Percentiles rank a stretch among this genome's conserved stretches.
Evolutionary conservation across 2,113 vertebrate species (phyloP).

Genomic region (Isichthys henryi): DNA sequence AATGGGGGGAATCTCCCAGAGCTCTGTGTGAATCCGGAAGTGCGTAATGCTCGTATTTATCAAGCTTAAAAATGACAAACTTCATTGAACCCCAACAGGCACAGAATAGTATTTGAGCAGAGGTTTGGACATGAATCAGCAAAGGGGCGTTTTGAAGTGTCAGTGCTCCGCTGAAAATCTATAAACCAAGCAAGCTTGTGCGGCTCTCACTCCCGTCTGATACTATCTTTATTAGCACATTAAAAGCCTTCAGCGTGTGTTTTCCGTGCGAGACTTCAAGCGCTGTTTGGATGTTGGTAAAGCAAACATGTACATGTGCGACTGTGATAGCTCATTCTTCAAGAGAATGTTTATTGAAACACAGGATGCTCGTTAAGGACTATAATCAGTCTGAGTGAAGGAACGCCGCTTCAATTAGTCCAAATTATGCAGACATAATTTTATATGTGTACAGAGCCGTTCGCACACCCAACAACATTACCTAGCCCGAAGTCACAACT

Average conservation of each 20-base stretch:
- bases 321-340: background rate
- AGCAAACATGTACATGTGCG: background rate
- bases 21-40: background rate
- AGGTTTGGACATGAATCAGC: background rate
- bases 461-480: background rate
- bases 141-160: background rate
- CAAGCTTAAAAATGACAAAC: background rate
- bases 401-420: slow-evolving; percentile 5
- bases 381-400: slow-evolving; percentile 4
- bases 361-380: slow-evolving; percentile 5
- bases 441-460: background rate
- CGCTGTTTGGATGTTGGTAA: background rate
- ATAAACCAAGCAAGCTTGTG: background rate
- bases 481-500: background rate
- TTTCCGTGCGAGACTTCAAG: background rate
- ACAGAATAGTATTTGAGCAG: background rate
- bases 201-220: background rate
- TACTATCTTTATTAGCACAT: slow-evolving; percentile 1
- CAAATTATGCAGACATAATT: slow-evolving; percentile 10
- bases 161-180: background rate
- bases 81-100: background rate
- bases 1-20: background rate
- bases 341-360: background rate
- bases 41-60: background rate
- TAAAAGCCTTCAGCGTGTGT: background rate